Conservation (phyloP, 2,888 invertebrate genomes). For the Pollenia labialis region DNA sequence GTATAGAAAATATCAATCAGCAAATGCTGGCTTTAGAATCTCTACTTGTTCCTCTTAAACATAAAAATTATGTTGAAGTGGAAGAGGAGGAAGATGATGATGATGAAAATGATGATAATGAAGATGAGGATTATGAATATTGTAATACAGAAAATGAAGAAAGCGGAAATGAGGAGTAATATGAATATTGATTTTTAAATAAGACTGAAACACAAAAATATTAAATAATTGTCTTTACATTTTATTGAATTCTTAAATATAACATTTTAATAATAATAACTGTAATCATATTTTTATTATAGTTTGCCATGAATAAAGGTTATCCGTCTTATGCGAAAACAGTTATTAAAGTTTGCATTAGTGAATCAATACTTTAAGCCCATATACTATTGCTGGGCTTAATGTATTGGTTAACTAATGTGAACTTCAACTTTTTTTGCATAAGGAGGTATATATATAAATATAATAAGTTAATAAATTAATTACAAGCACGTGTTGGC, state of each 20-base stretch:
- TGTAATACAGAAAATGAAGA: constrained; percentile 22
- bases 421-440: no score
- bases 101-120: constrained; percentile 25
- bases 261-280: constrained; percentile 37
- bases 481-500: constrained; percentile 44
- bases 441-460: constrained; percentile 5
- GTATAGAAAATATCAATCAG: constrained; percentile 63
- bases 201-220: constrained; percentile 32
- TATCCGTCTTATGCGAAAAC: no score
- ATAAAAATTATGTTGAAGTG: constrained; percentile 3
- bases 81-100: constrained; percentile 68
- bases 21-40: constrained; percentile 64
- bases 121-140: neutral
- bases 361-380: no score
- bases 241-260: constrained; percentile 45
- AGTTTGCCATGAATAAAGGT: constrained; percentile 48
- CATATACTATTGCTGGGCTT: no score
- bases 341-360: no score
- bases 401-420: no score
- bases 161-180: constrained; percentile 25
- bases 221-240: constrained; percentile 11
- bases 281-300: constrained; percentile 43
- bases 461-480: constrained; percentile 5
- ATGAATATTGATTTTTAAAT: neutral
- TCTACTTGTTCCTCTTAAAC: constrained; percentile 58